Evolutionary conservation across 35 echinoderm and acorn worm species (phyloP).

Genomic region (Heliocidaris erythrogramma): DNA sequence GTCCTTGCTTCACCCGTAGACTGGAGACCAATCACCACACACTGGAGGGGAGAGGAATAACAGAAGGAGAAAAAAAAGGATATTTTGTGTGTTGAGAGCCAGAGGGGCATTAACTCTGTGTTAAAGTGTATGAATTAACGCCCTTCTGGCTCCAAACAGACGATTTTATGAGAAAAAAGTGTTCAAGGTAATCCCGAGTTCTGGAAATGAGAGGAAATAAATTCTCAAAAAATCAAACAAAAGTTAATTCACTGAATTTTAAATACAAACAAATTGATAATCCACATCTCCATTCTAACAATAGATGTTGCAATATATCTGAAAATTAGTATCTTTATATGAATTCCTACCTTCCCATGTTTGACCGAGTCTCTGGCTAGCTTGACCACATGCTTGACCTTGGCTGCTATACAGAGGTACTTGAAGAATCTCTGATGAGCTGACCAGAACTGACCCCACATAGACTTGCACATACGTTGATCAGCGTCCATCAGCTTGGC

Average conservation of each 20-base stretch:
- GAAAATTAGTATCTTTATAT: not conserved
- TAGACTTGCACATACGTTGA: conserved; percentile 88
- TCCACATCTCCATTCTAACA: too few relatives aligned
- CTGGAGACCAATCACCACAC: conserved; percentile 98
- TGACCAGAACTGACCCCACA: conserved; percentile 99
- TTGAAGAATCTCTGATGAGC: conserved; percentile 98
- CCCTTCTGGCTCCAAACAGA: too few relatives aligned
- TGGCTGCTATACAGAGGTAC: conserved; percentile 95
- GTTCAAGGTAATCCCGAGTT: too few relatives aligned
- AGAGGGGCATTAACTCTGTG: too few relatives aligned
- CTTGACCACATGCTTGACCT: conserved; percentile 84
- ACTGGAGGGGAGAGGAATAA: conserved; percentile 61
- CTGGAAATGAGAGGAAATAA: too few relatives aligned
- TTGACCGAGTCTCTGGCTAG: conserved; percentile 89
- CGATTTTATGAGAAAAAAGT: too few relatives aligned
- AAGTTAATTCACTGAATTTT: not conserved
- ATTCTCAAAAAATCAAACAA: too few relatives aligned
- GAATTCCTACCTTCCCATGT: conserved; percentile 78
- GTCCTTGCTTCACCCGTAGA: conserved; percentile 97
- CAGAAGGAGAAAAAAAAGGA: too few relatives aligned
- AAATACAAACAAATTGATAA: too few relatives aligned
- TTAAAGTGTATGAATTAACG: too few relatives aligned
- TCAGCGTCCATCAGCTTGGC: conserved; percentile 87
- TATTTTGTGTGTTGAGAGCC: too few relatives aligned
- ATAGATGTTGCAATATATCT: too few relatives aligned